Evolutionary conservation across 2,113 vertebrate species (phyloP).

Genomic region (Neoarius graeffei): DNA sequence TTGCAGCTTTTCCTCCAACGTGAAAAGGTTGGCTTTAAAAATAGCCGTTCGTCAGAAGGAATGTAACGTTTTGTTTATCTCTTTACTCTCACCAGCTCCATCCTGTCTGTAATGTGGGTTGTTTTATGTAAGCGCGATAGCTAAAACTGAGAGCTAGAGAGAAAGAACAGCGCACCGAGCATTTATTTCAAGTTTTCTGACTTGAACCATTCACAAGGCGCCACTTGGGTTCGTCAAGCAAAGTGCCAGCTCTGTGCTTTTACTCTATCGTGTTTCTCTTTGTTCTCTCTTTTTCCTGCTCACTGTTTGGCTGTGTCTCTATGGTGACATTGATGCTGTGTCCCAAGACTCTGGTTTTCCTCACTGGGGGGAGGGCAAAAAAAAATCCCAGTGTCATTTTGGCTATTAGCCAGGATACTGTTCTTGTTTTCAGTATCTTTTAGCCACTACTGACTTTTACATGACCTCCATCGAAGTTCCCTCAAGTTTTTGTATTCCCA

Average conservation of each 20-base stretch:
- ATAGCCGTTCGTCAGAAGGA: neutral
- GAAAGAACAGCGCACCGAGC: neutral
- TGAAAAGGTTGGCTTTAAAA: constrained; percentile 40
- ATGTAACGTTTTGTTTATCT: constrained; percentile 18
- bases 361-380: neutral
- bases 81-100: neutral
- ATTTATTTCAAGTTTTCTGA: constrained; percentile 28
- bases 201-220: neutral
- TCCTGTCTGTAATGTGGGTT: neutral
- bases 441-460: constrained; percentile 14
- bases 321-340: neutral
- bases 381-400: constrained; percentile 7
- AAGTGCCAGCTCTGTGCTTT: neutral
- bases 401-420: neutral
- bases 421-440: neutral
- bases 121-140: neutral
- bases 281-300: neutral
- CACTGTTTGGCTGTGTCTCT: neutral
- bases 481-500: constrained; percentile 19
- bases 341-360: constrained; percentile 18
- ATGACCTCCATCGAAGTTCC: neutral
- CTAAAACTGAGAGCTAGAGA: neutral
- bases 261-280: neutral
- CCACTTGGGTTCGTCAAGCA: neutral
- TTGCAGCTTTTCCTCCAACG: neutral